A percentile compares a stretch with the other conserved stretches of the same genome.
These are phyloP conservation scores for Bos javanicus DNA, from an alignment of 2,113 vertebrate species.

Conservation along the genomic window DNA sequence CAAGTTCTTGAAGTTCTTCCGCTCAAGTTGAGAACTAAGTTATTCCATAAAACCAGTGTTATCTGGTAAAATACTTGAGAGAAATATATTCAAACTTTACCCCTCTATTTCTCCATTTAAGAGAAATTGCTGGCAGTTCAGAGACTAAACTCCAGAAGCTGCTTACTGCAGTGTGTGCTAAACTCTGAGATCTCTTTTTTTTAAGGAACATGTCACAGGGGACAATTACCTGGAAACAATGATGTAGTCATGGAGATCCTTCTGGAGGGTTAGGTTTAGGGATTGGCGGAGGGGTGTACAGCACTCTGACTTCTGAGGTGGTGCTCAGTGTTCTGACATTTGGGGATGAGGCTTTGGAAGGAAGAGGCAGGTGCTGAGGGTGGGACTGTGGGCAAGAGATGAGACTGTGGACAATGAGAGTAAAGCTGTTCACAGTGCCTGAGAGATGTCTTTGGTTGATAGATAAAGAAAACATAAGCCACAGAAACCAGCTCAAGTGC, in stretches of 20 bases:
- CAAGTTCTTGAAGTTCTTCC: neutral
- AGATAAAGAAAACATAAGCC: neutral
- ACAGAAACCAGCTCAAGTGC: neutral
- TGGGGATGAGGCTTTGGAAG: neutral
- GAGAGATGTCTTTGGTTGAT: too few species aligned
- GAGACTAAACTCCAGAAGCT: neutral
- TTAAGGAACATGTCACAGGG: neutral
- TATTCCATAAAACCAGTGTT: neutral
- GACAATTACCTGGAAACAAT: neutral
- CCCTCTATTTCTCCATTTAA: too few species aligned
- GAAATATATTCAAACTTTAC: neutral
- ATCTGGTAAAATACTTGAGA: neutral
- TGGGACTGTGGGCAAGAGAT: neutral
- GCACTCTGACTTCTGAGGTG: neutral
- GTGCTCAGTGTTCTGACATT: too few species aligned
- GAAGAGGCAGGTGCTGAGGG: neutral
- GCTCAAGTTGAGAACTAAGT: neutral
- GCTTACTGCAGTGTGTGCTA: accelerated
- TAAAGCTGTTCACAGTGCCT: neutral
- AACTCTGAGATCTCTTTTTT: neutral
- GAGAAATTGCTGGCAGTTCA: neutral
- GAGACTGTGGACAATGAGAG: neutral
- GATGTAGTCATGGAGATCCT: neutral
- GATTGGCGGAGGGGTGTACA: neutral
- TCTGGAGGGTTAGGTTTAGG: neutral